Percentiles rank a stretch among this genome's conserved stretches.
These are phyloP conservation scores for Heliconius hortense DNA, from an alignment of 2,888 invertebrate genomes.

Conservation along the genomic window DNA sequence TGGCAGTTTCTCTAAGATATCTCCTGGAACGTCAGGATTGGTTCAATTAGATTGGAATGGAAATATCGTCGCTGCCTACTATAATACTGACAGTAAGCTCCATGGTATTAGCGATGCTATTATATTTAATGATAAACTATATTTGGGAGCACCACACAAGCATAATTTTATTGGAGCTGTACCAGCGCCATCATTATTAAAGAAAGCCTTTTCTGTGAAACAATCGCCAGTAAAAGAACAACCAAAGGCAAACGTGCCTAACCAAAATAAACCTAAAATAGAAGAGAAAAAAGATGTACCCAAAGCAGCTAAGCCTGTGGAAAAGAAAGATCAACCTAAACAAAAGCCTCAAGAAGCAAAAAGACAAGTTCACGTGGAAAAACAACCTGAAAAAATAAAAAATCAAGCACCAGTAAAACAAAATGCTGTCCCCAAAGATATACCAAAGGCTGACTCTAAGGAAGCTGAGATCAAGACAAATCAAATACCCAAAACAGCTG, in stretches of 20 bases:
- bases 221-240: constrained; percentile 34
- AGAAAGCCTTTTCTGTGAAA: constrained; percentile 59
- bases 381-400: constrained; percentile 34
- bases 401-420: constrained; percentile 37
- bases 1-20: constrained; percentile 63
- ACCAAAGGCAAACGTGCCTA: constrained; percentile 34
- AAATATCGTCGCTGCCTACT: constrained; percentile 86
- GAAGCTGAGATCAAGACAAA: constrained; percentile 27
- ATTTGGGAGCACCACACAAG: constrained; percentile 85
- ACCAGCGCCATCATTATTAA: constrained; percentile 78
- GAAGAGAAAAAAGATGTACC: constrained; percentile 40
- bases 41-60: constrained; percentile 87
- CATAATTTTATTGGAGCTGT: constrained; percentile 85
- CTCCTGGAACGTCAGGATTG: constrained; percentile 79
- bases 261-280: constrained; percentile 34
- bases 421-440: constrained; percentile 27
- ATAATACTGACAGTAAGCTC: constrained; percentile 82
- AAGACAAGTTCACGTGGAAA: constrained; percentile 24
- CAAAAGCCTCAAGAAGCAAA: constrained; percentile 28
- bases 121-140: constrained; percentile 84
- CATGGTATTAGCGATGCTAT: constrained; percentile 84
- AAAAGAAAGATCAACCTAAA: constrained; percentile 29
- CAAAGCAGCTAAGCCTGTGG: constrained; percentile 18
- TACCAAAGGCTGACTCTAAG: constrained; percentile 26
- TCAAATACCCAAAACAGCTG: constrained; percentile 22